phyloP scores from a whole-genome alignment of 2,797 vertebrate species.

The Anguilla megastoma region DNA sequence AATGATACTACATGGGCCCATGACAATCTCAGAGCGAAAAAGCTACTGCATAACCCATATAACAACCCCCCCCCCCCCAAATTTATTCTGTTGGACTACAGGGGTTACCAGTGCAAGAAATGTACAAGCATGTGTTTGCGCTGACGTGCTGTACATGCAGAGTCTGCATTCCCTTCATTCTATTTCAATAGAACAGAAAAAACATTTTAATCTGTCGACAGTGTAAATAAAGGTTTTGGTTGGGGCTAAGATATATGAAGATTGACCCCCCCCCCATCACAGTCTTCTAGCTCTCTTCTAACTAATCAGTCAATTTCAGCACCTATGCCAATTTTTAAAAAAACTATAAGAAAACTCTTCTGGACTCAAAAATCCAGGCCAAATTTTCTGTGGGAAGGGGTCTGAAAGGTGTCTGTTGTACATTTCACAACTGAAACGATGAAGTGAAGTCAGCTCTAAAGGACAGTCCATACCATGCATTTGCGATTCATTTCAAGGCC shows the following conservation, averaged over 20 bases:
- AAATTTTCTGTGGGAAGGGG: constrained; percentile 60
- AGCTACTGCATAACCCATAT: not conserved
- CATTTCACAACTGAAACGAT: constrained; percentile 81
- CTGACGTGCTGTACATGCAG: not conserved
- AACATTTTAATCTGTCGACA: not conserved
- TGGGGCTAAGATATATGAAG: not conserved
- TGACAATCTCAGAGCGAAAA: not conserved
- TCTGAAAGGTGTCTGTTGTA: constrained; percentile 70
- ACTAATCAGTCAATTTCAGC: constrained; percentile 41
- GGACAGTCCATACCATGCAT: constrained; percentile 69
- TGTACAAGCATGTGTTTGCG: not conserved
- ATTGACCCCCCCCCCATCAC: not conserved
- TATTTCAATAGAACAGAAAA: not conserved
- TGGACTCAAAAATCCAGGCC: constrained; percentile 65
- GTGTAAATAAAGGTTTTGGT: not conserved
- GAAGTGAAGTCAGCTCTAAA: constrained; percentile 73
- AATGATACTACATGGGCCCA: not conserved
- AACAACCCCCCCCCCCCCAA: not conserved
- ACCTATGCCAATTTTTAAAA: constrained; percentile 50
- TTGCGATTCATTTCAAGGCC: constrained; percentile 78
- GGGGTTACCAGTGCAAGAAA: not conserved
- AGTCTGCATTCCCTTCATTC: not conserved
- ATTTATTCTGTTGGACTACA: not conserved
- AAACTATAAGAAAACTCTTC: constrained; percentile 53
- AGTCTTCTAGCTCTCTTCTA: not conserved